These are phyloP conservation scores for Euthynnus affinis DNA, from an alignment of 2,797 vertebrate species.

Conservation along the genomic window DNA sequence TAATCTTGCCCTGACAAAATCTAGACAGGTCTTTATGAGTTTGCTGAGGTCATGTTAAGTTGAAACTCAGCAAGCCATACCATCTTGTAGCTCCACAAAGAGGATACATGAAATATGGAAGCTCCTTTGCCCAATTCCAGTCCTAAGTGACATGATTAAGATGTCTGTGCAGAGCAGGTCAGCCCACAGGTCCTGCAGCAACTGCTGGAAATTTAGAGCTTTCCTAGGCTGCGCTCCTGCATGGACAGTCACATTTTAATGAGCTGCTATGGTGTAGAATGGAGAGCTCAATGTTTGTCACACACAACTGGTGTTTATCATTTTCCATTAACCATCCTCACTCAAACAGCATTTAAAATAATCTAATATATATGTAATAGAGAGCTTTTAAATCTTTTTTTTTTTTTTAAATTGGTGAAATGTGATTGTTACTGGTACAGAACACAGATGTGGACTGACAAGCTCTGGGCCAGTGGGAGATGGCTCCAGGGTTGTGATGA, in stretches of 20 bases:
- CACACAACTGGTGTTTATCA: neutral
- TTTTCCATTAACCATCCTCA: neutral
- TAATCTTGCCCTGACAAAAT: constrained; percentile 58
- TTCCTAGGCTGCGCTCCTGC: neutral
- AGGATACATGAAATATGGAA: constrained; percentile 15
- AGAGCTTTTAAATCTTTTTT: constrained; percentile 25
- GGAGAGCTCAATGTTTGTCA: constrained; percentile 12
- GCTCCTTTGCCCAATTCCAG: constrained; percentile 1
- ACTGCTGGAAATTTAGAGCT: neutral
- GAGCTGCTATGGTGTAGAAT: neutral
- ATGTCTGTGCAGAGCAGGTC: constrained; percentile 10
- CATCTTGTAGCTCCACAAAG: constrained; percentile 24
- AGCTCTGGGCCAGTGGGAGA: constrained; percentile 15
- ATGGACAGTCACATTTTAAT: neutral
- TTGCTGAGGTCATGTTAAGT: constrained; percentile 55
- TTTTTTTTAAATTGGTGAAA: constrained; percentile 9
- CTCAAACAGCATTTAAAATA: constrained; percentile 11
- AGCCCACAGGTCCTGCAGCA: neutral
- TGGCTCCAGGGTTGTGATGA: neutral
- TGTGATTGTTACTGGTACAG: constrained; percentile 23
- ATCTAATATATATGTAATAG: neutral
- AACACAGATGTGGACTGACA: constrained; percentile 13
- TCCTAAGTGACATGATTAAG: constrained; percentile 9
- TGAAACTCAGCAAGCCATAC: constrained; percentile 47
- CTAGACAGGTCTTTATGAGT: constrained; percentile 46